Evolutionary conservation across 2,888 invertebrate species (phyloP), one percentile per base, ranked within the genome.

Genomic region (Nematopogon swammerdamellus): DNA sequence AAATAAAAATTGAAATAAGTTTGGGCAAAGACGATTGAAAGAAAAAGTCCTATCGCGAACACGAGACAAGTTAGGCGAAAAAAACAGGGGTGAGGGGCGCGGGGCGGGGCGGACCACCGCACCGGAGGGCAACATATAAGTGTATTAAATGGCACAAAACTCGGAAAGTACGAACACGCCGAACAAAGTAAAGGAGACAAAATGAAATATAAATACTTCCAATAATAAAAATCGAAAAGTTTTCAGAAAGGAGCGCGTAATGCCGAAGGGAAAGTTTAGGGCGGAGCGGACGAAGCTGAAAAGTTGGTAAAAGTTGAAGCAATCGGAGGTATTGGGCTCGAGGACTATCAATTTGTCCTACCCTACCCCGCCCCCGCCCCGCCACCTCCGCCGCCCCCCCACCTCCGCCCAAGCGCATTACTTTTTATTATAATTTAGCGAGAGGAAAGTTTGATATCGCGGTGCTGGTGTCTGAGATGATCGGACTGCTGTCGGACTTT

Each of bases 161-260:
- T 74, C 57, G 56, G 57, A 59, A 62, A 25, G 25, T 25, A 48
- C 48, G 18, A 19, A 43, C 18, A 67, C 36, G 14, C 8, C 36
- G 36, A 8, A 36, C 36, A 68, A 72, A 70, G 65, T 66, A 63
- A 68, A 70, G 66, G 63, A 67, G 69, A 73, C 71, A 70, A 67
- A 68, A 62, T 71, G 66, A 75, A 70, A 74, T 72, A 74, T 72
- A 75, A 73, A 76, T 76, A 77, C 72, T 72, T 72, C 70, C 72
- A 70, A 75, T 76, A 70, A 74, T 73, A 76, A 72, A 76, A 76
- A 75, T 67, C 72, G 42, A 51, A 44, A 30, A 14, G 14, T 19
- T 18, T 29, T 10, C 3, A 6, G 18, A 16, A 30, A 2, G 2
- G 18, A 36, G 36, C 36, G 29, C 36, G 14, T 30, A 18, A 47